Percentiles rank a stretch among this genome's conserved stretches.
These are phyloP conservation scores for Musca vetustissima DNA, from an alignment of 1,140 invertebrate genomes.

Conservation along the genomic window DNA sequence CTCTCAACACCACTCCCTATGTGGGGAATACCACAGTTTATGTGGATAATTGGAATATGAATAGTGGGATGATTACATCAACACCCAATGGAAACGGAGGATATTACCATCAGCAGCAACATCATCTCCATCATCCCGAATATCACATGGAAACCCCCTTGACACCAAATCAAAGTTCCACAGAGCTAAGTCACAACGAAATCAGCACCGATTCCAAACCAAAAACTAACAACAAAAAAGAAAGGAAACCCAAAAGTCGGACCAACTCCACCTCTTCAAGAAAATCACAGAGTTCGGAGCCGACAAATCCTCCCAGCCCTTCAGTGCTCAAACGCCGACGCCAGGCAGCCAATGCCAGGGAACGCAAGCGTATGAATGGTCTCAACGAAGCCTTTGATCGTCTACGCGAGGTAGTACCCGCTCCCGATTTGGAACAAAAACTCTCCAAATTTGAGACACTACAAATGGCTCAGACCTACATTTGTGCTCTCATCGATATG, in stretches of 20 bases:
- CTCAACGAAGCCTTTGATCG: slow-evolving; percentile 81
- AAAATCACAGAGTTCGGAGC: neutral
- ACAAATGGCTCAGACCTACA: slow-evolving; percentile 87
- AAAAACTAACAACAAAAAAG: slow-evolving; percentile 1
- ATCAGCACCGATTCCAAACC: neutral
- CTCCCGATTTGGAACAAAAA: slow-evolving; percentile 75
- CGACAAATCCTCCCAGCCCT: slow-evolving; percentile 58
- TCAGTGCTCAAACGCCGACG: slow-evolving; percentile 65
- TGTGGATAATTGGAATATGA: slow-evolving; percentile 1
- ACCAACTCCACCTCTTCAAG: neutral
- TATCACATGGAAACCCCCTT: neutral
- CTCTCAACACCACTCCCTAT: neutral
- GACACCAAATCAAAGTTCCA: neutral
- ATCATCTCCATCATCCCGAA: neutral
- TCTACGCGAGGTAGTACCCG: slow-evolving; percentile 77
- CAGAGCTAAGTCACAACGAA: neutral
- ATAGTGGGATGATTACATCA: neutral
- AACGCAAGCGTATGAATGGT: slow-evolving; percentile 79
- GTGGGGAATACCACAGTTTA: neutral
- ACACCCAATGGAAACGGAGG: neutral
- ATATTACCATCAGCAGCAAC: neutral
- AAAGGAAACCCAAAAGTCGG: neutral
- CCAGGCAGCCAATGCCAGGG: slow-evolving; percentile 76
- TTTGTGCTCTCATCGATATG: slow-evolving; percentile 71
- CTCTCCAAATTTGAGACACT: slow-evolving; percentile 86